Evolutionary conservation across 2,888 invertebrate species (phyloP).

Genomic region (Lacanobia wlatinum): DNA sequence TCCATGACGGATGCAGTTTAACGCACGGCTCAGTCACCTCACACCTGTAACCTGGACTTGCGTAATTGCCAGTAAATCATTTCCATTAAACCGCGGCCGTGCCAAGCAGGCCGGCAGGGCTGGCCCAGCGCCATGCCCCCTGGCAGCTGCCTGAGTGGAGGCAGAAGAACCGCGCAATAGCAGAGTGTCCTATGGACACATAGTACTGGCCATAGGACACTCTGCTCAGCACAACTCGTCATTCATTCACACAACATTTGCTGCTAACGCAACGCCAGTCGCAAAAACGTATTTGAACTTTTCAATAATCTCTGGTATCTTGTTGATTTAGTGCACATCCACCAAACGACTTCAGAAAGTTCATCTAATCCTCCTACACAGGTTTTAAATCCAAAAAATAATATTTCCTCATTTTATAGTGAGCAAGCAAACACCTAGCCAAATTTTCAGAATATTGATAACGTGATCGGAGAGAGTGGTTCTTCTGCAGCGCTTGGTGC

Average conservation of each 20-base stretch:
- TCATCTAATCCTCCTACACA: background rate
- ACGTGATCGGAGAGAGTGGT: slow-evolving; percentile 5
- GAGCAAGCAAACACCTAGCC: background rate
- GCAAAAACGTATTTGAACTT: no score
- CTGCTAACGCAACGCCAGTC: background rate
- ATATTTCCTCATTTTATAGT: background rate
- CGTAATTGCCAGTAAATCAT: slow-evolving; percentile 8
- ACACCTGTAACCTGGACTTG: slow-evolving; percentile 10
- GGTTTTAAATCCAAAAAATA: background rate
- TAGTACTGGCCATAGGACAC: background rate
- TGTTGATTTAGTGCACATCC: no score
- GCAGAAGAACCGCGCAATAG: slow-evolving; percentile 12
- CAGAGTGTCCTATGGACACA: background rate
- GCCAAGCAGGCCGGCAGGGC: slow-evolving; percentile 29
- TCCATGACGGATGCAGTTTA: no score
- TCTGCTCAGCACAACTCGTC: background rate
- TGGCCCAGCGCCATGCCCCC: slow-evolving; percentile 39
- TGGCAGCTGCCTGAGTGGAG: background rate
- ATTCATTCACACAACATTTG: background rate
- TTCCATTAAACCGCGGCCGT: slow-evolving; percentile 10
- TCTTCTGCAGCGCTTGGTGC: slow-evolving; percentile 15
- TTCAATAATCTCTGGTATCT: no score
- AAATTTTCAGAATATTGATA: background rate
- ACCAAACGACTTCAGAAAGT: no score
- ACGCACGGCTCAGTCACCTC: background rate